Evolutionary conservation across 2,888 invertebrate species (phyloP).

Genomic region (Drepana falcataria): DNA sequence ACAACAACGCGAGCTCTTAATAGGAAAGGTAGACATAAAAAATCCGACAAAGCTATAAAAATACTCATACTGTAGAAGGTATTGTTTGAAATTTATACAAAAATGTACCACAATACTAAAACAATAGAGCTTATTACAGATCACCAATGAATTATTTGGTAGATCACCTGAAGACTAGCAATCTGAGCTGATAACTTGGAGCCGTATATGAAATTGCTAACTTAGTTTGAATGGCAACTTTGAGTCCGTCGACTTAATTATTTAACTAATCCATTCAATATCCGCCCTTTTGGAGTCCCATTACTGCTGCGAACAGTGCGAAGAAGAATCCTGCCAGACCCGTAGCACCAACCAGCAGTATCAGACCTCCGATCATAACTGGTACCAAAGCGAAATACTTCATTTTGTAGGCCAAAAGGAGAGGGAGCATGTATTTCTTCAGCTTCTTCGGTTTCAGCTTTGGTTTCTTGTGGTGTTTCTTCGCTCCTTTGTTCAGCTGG

Average conservation of each 20-base stretch:
- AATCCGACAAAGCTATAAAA: slow-evolving; percentile 6
- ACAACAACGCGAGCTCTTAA: slow-evolving; percentile 50
- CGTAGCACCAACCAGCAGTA: slow-evolving; percentile 86
- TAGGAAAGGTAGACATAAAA: slow-evolving; percentile 10
- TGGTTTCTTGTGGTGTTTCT: slow-evolving; percentile 37
- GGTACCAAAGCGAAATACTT: slow-evolving; percentile 89
- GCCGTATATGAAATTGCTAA: slow-evolving; percentile 14
- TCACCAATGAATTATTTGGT: slow-evolving; percentile 23
- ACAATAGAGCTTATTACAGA: slow-evolving; percentile 10
- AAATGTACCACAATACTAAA: slow-evolving; percentile 20
- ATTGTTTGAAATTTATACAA: slow-evolving; percentile 12
- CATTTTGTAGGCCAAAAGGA: slow-evolving; percentile 89
- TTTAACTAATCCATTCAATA: slow-evolving; percentile 34
- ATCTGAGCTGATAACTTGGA: slow-evolving; percentile 8
- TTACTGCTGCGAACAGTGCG: slow-evolving; percentile 89
- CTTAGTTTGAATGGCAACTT: slow-evolving; percentile 29
- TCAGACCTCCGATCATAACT: slow-evolving; percentile 83
- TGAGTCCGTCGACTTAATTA: slow-evolving; percentile 42
- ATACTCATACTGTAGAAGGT: slow-evolving; percentile 1
- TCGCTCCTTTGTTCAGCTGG: slow-evolving; percentile 39
- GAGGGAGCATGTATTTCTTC: slow-evolving; percentile 84
- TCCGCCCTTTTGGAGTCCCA: slow-evolving; percentile 82
- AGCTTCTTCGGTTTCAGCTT: slow-evolving; percentile 77
- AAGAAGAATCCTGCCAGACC: slow-evolving; percentile 93
- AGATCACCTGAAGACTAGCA: slow-evolving; percentile 20